phyloP scores from a whole-genome alignment of 1,140 invertebrate genomes.

The Panonychus citri region DNA sequence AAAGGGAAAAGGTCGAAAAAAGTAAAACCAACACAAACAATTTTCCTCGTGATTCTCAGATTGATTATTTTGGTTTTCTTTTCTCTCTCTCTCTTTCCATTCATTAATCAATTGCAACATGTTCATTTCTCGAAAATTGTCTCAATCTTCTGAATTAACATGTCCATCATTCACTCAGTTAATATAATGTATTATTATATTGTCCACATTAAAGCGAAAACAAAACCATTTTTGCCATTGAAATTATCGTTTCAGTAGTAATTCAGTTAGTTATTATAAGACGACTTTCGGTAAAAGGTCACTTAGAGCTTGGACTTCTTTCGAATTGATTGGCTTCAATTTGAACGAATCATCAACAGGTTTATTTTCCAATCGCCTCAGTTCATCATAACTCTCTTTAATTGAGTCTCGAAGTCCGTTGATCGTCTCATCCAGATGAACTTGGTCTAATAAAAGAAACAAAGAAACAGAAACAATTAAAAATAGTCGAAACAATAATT shows the following conservation, averaged over 20 bases:
- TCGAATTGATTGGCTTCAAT: constrained; percentile 5
- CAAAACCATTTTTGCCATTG: too few relatives aligned
- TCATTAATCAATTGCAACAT: too few relatives aligned
- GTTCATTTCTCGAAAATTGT: too few relatives aligned
- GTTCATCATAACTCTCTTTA: constrained; percentile 7
- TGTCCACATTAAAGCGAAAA: too few relatives aligned
- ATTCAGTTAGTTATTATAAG: not conserved
- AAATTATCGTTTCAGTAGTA: not conserved
- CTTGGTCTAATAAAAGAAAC: constrained; percentile 6
- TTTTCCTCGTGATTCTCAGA: too few relatives aligned
- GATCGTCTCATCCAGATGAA: constrained; percentile 6
- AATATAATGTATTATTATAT: too few relatives aligned
- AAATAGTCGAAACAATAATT: not conserved
- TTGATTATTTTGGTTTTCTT: not conserved
- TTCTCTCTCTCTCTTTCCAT: too few relatives aligned
- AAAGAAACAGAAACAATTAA: not conserved
- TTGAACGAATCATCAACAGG: constrained; percentile 1
- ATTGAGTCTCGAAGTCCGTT: constrained; percentile 6
- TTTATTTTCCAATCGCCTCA: constrained; percentile 9
- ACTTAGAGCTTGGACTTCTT: constrained; percentile 9
- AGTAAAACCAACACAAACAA: too few relatives aligned
- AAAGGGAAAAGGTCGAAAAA: not conserved
- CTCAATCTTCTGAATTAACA: too few relatives aligned
- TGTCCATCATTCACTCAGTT: too few relatives aligned
- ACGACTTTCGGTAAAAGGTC: constrained; percentile 4